Evolutionary conservation across 2,888 invertebrate genomes (phyloP).

Genomic region (Tetramorium bicarinatum): DNA sequence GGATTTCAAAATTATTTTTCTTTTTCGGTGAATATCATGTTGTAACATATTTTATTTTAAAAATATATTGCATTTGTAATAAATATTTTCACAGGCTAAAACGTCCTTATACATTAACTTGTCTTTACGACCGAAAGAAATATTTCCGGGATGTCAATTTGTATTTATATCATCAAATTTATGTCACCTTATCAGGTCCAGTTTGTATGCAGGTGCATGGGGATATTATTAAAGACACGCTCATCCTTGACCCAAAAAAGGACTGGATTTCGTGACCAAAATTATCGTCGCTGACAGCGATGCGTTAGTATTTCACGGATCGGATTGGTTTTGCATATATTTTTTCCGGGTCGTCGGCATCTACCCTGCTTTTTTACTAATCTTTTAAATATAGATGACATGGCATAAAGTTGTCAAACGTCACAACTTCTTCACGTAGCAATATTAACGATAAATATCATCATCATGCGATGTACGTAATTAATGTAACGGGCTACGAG

Average conservation of each 20-base stretch:
- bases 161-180: background rate
- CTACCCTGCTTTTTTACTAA: background rate
- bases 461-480: constrained; percentile 64
- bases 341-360: constrained; percentile 20
- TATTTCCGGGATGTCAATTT: background rate
- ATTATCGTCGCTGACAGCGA: constrained; percentile 51
- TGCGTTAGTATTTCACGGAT: constrained; percentile 55
- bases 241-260: constrained; percentile 71
- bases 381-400: background rate
- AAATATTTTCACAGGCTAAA: background rate
- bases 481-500: constrained; percentile 69
- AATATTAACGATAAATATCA: constrained; percentile 42
- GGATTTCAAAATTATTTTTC: no score
- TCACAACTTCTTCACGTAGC: constrained; percentile 19
- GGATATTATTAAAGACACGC: constrained; percentile 13
- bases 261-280: constrained; percentile 64
- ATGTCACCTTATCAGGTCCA: background rate
- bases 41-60: background rate
- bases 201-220: background rate
- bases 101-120: background rate
- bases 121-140: background rate
- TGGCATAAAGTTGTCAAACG: background rate
- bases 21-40: background rate
- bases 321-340: constrained; percentile 55
- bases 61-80: background rate